Percentiles rank a stretch among this genome's conserved stretches.
phyloP scores from a whole-genome alignment of 1,140 invertebrate genomes.

The silkworm (Bombyx mori) region ASM3026992v2 NC_085129.1:820501-821000 shows the following conservation, averaged over 20 bases:
- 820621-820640: background rate
- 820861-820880: too few relatives aligned
- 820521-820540: constrained; percentile 27
- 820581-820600: constrained; percentile 35
- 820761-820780: background rate
- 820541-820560: constrained; percentile 34
- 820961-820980: too few relatives aligned
- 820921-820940: too few relatives aligned
- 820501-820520: constrained; percentile 3
- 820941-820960: too few relatives aligned
- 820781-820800: background rate
- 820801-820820: background rate
- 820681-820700: too few relatives aligned
- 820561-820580: constrained; percentile 20
- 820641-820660: background rate
- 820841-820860: too few relatives aligned
- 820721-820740: background rate
- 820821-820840: too few relatives aligned
- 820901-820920: too few relatives aligned
- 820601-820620: constrained; percentile 22
- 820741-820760: background rate
- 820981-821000: too few relatives aligned
- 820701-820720: background rate
- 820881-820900: too few relatives aligned
- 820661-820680: background rate